Base-by-base conservation (phyloP, 2,797 vertebrate genomes). In the Enoplosus armatus region DNA sequence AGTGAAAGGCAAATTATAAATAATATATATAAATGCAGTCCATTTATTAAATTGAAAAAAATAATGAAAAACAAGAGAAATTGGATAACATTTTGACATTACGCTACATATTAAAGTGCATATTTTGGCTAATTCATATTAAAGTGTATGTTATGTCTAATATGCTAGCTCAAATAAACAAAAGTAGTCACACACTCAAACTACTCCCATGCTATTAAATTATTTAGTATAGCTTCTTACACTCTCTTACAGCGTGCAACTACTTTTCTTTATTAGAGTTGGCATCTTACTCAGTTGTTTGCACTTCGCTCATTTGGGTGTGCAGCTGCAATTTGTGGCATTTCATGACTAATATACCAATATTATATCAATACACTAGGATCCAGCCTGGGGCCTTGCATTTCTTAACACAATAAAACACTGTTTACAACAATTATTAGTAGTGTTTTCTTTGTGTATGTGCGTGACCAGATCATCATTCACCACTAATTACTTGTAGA, bases 91-190 rank as follows among this genome's bases (percentile, higher is more conserved):
- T 62, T 69, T 29, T 37, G 24, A 16, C 39, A 18, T 54, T 26
- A 4, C 3, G 2, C 43, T 43, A 22, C 27, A 69, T 27, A 67
- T 27, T 45, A 22, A 26, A 75, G 24, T 24, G 24, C 27, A 43
- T 59, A 48, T 51, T 64, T 58, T 55, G 43, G 33, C 26, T 50
- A 14, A 45, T 72, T 26, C 27, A 54, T 60, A 48, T 55, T 62
- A 15, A 45, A 62, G 33, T 43, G 43, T 58, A 31, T 22, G 8
- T 67, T 62, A 33, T 50, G 16, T 7, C 15, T 64, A 43, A 72
- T 65, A 16, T 26, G 65, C 22, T 1, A 5, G 26, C 26, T 45
- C 5, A 24, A 64, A 37, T 37, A 33, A 74, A 64, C n/a, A 47
- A 50, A 43, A 63, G 22, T 15, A 62, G 51, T 24, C 29, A 43